Evolutionary conservation across 2,113 vertebrate genomes (phyloP), one percentile per base, ranked within the genome.

Genomic region (Pavo muticus): DNA sequence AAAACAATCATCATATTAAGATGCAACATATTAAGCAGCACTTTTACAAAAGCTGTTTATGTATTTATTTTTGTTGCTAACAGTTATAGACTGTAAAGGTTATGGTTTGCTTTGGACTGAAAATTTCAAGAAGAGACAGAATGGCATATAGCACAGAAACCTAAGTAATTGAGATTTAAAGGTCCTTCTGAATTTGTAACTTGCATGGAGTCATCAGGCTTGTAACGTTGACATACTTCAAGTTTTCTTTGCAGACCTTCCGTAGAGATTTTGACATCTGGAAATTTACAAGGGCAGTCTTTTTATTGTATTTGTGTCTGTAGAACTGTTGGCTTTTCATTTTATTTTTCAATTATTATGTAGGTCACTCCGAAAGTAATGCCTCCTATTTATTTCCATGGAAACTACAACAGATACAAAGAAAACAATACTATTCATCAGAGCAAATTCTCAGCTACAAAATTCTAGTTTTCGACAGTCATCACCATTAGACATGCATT

Each of bases 91-190:
- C 42, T 78, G 84, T 13, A 29, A 93, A 61, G 37, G 70, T 87
- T 96, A 44, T 60, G 76, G 69, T 81, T 86, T 80, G 82, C 83
- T 90, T 86, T 71, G 76, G 77, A 92, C 70, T 88, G 81, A 68
- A 96, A 94, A 87, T 86, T 93, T 95, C 94, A 95, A 63, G 93
- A 94, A 91, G 60, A 77, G 74, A 81, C 83, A 89, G 70, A 91
- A 85, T 83, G 29, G 25, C 88, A 92, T 78, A 23, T 77, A 95
- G 79, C 57, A 69, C 80, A 88, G 84, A 75, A 87, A 59, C 29
- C 76, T 69, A 80, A 91, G 83, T 48, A 84, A 84, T 12, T 59
- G 59, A 48, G 56, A 67, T 64, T 68, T 75, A 73, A 85, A 84
- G 13, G 12, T 79, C 30, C 17, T 74, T 65, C 56, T 81, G 48